Percentiles rank a stretch among this genome's conserved stretches.
Evolutionary conservation across 2,113 vertebrate genomes (phyloP).

Genomic region (Gallinago paraguaiae): DNA sequence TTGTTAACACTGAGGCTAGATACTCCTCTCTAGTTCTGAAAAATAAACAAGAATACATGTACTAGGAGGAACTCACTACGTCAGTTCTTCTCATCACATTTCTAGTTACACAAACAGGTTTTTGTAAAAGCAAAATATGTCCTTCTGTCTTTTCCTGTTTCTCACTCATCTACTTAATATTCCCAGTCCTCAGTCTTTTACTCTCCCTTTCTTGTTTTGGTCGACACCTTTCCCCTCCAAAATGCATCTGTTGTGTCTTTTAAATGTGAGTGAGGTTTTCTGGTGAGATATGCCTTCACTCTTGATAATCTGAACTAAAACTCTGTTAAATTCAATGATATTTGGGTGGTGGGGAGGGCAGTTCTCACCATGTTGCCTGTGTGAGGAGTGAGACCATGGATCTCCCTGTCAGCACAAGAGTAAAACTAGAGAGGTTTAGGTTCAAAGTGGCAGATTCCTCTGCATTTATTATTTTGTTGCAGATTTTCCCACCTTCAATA

Average conservation of each 20-base stretch:
- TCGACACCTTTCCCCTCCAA: background rate
- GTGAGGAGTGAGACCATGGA: background rate
- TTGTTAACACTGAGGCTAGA: background rate
- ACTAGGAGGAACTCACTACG: background rate
- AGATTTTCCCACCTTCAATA: background rate
- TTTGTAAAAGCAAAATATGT: background rate
- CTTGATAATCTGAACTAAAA: background rate
- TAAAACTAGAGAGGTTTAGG: background rate
- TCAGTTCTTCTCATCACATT: background rate
- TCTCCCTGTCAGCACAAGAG: background rate
- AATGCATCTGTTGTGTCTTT: background rate
- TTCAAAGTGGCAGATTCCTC: background rate
- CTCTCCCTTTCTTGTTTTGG: background rate
- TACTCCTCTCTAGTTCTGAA: background rate
- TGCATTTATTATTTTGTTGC: background rate
- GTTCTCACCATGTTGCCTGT: background rate
- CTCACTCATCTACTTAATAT: background rate
- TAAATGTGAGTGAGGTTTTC: background rate
- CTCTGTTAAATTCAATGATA: accelerated
- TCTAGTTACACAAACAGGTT: background rate
- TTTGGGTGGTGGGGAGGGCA: background rate
- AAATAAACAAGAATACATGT: background rate
- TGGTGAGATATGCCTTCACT: background rate
- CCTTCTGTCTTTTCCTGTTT: background rate
- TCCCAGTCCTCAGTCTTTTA: background rate